A percentile compares a stretch with the other conserved stretches of the same genome.
Conservation (phyloP, 1,140 invertebrate species). For the Protaetia brevitarsis region DNA sequence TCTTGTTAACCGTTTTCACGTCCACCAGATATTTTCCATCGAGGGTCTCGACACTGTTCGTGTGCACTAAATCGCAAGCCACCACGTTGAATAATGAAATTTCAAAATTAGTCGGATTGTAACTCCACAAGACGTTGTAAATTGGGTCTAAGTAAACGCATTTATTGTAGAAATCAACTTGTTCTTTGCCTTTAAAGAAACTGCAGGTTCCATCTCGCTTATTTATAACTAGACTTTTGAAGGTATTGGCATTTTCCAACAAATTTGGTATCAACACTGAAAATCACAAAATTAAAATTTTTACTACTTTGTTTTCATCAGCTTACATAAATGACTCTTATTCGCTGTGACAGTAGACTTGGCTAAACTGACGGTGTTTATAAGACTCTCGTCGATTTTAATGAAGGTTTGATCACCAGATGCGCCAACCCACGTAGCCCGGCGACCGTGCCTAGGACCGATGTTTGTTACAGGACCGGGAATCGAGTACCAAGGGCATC, state of each 20-base stretch:
- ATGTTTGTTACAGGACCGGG: conserved; percentile 79
- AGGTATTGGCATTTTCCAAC: conserved; percentile 62
- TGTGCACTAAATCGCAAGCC: conserved; percentile 57
- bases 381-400: conserved; percentile 87
- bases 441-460: conserved; percentile 71
- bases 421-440: conserved; percentile 90
- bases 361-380: conserved; percentile 83
- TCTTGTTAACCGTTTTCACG: conserved; percentile 30
- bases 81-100: conserved; percentile 81
- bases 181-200: conserved; percentile 73
- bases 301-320: conserved; percentile 31
- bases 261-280: conserved; percentile 68
- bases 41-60: conserved; percentile 25
- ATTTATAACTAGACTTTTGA: conserved; percentile 82
- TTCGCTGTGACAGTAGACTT: conserved; percentile 87
- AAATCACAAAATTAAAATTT: conserved; percentile 46
- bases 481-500: conserved; percentile 72
- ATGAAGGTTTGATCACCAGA: conserved; percentile 94
- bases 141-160: conserved; percentile 83
- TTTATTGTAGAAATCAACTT: conserved; percentile 73
- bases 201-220: conserved; percentile 79
- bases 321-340: conserved; percentile 76
- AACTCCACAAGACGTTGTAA: conserved; percentile 83
- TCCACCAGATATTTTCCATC: conserved; percentile 28
- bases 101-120: conserved; percentile 66